These are phyloP conservation scores for Musca domestica DNA, from an alignment of 1,140 invertebrate species.

Conservation along the genomic window DNA sequence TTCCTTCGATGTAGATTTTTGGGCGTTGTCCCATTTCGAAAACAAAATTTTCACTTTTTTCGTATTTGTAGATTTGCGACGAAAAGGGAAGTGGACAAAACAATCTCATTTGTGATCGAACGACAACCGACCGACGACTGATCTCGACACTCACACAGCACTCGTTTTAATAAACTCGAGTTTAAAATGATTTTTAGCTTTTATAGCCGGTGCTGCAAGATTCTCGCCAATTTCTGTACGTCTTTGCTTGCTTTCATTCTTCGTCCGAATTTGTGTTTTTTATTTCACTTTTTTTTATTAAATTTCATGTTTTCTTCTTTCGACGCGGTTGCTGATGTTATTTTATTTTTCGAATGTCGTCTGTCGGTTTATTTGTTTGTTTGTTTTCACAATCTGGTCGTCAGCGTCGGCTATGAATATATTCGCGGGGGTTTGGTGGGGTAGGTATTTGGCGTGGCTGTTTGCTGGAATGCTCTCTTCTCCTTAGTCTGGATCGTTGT, in stretches of 20 bases:
- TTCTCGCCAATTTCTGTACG: constrained; percentile 23
- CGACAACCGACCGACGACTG: constrained; percentile 25
- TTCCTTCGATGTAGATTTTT: too few species aligned
- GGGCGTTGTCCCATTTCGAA: constrained; percentile 15
- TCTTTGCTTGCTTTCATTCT: constrained; percentile 15
- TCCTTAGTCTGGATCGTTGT: constrained; percentile 1
- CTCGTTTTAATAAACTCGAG: constrained; percentile 53
- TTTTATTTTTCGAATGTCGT: constrained; percentile 7
- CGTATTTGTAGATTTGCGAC: too few species aligned
- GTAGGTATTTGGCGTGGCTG: not conserved
- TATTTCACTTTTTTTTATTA: constrained; percentile 11
- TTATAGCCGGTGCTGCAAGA: constrained; percentile 42
- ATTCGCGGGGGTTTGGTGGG: not conserved
- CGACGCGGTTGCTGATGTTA: not conserved
- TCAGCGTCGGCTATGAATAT: not conserved
- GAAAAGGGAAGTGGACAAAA: too few species aligned
- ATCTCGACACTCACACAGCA: constrained; percentile 51
- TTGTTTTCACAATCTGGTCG: constrained; percentile 19
- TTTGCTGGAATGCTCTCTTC: constrained; percentile 1
- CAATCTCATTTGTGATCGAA: not conserved
- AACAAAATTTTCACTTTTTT: constrained; percentile 12
- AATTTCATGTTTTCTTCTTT: constrained; percentile 22
- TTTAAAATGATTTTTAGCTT: constrained; percentile 52
- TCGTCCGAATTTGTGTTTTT: constrained; percentile 16
- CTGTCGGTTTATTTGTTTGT: constrained; percentile 8